Evolutionary conservation across 2,888 invertebrate genomes (phyloP).

Genomic region (Brenthis hecate): DNA sequence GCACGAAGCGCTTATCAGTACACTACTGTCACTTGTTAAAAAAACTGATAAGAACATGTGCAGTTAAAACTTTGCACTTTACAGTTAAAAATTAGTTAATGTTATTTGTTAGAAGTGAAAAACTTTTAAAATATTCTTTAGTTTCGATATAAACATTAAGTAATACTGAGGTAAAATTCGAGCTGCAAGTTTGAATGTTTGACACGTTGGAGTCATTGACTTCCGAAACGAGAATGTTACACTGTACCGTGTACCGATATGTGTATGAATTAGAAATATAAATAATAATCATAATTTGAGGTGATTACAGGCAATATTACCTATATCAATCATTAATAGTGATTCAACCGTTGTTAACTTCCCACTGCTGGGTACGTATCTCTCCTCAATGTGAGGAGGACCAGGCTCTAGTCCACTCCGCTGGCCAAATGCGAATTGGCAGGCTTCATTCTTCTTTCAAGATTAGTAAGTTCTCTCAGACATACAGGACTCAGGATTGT

Average conservation of each 20-base stretch:
- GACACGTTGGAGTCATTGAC: constrained; percentile 18
- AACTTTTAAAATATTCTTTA: not conserved
- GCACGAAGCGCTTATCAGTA: not conserved
- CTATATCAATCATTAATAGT: too few species aligned
- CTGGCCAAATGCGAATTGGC: too few species aligned
- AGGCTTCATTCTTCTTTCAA: too few species aligned
- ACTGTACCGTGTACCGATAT: not conserved
- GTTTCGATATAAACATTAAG: constrained; percentile 3
- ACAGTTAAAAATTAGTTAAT: not conserved
- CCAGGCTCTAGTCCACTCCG: too few species aligned
- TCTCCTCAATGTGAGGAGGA: too few species aligned
- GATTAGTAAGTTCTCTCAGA: too few species aligned
- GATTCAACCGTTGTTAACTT: too few species aligned
- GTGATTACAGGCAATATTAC: too few species aligned
- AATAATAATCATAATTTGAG: too few species aligned
- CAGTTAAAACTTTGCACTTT: not conserved
- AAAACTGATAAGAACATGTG: not conserved
- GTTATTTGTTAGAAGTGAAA: not conserved
- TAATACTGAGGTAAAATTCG: not conserved
- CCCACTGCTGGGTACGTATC: too few species aligned
- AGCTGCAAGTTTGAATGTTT: not conserved
- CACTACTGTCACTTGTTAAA: not conserved
- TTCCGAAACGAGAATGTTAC: constrained; percentile 11
- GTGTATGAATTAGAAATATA: too few species aligned
- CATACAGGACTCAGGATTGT: too few species aligned